phyloP scores from a whole-genome alignment of 2,797 vertebrate genomes.

The Acanthurus tractus region DNA sequence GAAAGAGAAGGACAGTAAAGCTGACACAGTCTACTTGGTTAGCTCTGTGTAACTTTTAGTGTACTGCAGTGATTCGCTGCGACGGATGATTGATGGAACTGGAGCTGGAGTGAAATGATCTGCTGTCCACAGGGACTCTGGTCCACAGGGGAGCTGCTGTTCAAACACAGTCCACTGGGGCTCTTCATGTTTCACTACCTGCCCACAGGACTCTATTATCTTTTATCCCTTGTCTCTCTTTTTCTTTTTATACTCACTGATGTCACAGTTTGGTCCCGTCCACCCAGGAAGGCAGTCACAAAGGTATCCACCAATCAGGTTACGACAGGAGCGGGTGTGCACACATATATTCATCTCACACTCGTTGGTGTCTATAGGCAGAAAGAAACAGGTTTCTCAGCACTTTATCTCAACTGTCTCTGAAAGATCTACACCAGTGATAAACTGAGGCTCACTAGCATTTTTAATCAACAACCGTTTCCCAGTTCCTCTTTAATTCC shows the following conservation, averaged over 20 bases:
- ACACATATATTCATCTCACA: conserved; percentile 85
- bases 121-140: conserved; percentile 24
- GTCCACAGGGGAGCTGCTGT: conserved; percentile 32
- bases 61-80: conserved; percentile 2
- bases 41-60: conserved; percentile 1
- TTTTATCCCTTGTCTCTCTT: conserved; percentile 11
- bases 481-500: background rate
- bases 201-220: conserved; percentile 21
- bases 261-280: conserved; percentile 86
- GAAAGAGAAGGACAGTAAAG: background rate
- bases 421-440: background rate
- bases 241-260: conserved; percentile 78
- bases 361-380: conserved; percentile 85
- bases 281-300: conserved; percentile 88
- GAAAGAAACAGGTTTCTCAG: background rate
- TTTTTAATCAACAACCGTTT: background rate
- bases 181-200: conserved; percentile 26
- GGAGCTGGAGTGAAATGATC: conserved; percentile 30
- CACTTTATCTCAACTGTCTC: background rate
- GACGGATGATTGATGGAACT: conserved; percentile 34
- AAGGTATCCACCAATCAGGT: conserved; percentile 89
- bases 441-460: background rate
- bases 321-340: conserved; percentile 85
- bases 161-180: conserved; percentile 40
- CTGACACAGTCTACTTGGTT: background rate